A percentile compares a stretch with the other conserved stretches of the same genome.
These are phyloP conservation scores for Athalia circularis DNA, from an alignment of 2,888 invertebrate genomes.

Conservation along the genomic window DNA sequence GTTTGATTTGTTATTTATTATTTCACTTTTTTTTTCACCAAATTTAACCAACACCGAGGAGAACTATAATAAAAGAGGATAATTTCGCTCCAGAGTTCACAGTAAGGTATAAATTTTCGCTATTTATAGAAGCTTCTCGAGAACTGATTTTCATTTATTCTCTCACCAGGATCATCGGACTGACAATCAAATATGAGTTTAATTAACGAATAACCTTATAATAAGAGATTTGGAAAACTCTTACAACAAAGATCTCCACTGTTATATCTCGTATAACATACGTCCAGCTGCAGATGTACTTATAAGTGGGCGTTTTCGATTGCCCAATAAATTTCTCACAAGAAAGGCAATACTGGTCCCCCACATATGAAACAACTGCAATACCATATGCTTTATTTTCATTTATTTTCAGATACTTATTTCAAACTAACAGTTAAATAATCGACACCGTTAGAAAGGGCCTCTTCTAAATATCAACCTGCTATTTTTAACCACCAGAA, in stretches of 20 bases:
- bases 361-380: slow-evolving; percentile 10
- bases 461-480: slow-evolving; percentile 68
- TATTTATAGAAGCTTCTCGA: slow-evolving; percentile 63
- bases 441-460: slow-evolving; percentile 56
- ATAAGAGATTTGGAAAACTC: background rate
- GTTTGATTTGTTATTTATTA: background rate
- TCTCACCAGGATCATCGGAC: background rate
- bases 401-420: slow-evolving; percentile 18
- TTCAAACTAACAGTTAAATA: slow-evolving; percentile 49
- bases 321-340: slow-evolving; percentile 49
- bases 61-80: slow-evolving; percentile 54
- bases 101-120: slow-evolving; percentile 67
- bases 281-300: slow-evolving; percentile 20
- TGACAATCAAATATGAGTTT: background rate
- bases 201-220: background rate
- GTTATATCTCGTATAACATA: background rate
- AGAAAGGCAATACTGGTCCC: slow-evolving; percentile 35
- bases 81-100: slow-evolving; percentile 69
- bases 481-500: slow-evolving; percentile 70
- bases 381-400: slow-evolving; percentile 27
- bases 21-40: slow-evolving; percentile 4
- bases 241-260: slow-evolving; percentile 10
- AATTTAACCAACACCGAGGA: slow-evolving; percentile 20
- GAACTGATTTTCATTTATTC: slow-evolving; percentile 48
- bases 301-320: slow-evolving; percentile 55